Evolutionary conservation across 2,797 vertebrate species (phyloP).

Genomic region (Coregonus ussuriensis): DNA sequence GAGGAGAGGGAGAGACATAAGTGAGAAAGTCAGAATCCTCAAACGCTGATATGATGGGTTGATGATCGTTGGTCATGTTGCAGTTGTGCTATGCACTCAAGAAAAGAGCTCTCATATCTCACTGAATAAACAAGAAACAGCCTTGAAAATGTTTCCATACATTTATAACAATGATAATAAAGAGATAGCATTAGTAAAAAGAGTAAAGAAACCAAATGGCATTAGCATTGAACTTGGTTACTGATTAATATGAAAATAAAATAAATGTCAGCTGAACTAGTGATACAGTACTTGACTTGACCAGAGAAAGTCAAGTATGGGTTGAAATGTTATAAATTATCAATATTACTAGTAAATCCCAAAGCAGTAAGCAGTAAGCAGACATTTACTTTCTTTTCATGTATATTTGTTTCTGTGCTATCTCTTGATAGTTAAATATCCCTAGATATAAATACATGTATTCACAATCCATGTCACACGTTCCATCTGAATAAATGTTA

Average conservation of each 20-base stretch:
- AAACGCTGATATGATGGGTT: background rate
- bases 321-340: background rate
- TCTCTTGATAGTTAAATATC: background rate
- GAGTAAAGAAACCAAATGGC: background rate
- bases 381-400: background rate
- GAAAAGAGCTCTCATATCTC: background rate
- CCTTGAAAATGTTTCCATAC: background rate
- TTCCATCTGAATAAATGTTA: no score
- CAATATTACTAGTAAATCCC: background rate
- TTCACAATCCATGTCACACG: background rate
- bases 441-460: background rate
- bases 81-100: background rate
- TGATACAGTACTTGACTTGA: background rate
- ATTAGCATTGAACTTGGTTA: background rate
- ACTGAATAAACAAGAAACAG: background rate
- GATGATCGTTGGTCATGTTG: background rate
- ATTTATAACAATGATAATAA: background rate
- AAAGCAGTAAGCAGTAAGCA: background rate
- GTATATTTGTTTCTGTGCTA: background rate
- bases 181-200: background rate
- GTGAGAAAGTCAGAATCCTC: background rate
- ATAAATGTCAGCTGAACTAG: background rate
- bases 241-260: background rate
- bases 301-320: background rate
- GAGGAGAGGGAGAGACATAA: background rate